These are phyloP conservation scores for Morinoia aosen DNA, from an alignment of 2,888 invertebrate genomes.

Conservation along the genomic window DNA sequence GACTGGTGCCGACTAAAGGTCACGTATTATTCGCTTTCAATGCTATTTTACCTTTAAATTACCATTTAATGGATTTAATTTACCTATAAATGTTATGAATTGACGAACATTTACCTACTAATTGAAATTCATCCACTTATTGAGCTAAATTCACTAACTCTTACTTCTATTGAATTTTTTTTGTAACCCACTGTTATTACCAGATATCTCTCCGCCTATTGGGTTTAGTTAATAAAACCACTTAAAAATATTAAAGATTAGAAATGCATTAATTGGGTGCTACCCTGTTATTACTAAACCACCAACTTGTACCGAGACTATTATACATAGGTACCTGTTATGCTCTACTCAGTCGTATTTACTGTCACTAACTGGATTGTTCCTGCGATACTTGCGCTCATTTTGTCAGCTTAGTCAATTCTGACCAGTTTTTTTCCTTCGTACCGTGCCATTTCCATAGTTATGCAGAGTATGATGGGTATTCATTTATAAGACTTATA, in stretches of 20 bases:
- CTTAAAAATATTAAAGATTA: not conserved
- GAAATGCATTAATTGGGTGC: not conserved
- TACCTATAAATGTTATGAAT: too few species aligned
- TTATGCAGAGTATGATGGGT: not conserved
- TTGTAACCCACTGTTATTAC: not conserved
- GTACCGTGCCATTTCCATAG: not conserved
- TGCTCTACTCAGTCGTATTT: not conserved
- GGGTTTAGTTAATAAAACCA: not conserved
- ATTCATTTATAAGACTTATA: slow-evolving; percentile 9
- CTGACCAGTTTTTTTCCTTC: not conserved
- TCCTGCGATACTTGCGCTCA: not conserved
- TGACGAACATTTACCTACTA: not conserved
- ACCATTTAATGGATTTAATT: too few species aligned
- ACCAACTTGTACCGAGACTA: not conserved
- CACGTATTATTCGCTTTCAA: too few species aligned
- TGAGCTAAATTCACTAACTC: too few species aligned
- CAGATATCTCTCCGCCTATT: not conserved
- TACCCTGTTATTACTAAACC: not conserved
- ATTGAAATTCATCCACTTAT: not conserved
- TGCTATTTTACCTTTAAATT: too few species aligned
- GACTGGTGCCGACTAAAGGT: too few species aligned
- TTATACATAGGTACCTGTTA: not conserved
- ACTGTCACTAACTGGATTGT: not conserved
- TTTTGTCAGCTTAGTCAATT: not conserved
- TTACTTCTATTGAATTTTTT: too few species aligned